These are phyloP conservation scores for Drosophila lacteicornis DNA, from an alignment of 1,140 invertebrate genomes.

Conservation along the genomic window DNA sequence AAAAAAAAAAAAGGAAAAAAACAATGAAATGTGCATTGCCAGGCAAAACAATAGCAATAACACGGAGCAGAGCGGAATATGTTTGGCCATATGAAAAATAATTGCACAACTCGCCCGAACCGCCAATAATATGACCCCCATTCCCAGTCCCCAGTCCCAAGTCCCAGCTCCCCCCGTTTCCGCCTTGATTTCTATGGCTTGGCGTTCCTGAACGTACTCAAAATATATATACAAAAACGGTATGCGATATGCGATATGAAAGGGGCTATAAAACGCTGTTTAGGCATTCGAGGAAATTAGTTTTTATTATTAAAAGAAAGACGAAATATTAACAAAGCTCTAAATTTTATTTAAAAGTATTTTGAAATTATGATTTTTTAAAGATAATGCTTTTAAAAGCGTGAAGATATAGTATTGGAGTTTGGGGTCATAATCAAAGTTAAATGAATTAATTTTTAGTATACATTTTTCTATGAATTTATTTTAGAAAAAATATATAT, in stretches of 20 bases:
- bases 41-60: constrained; percentile 53
- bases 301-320: neutral
- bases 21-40: constrained; percentile 64
- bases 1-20: constrained; percentile 25
- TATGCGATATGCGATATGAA: neutral
- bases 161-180: neutral
- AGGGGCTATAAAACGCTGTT: neutral
- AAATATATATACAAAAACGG: neutral
- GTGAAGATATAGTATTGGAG: too few species aligned
- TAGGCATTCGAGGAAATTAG: neutral
- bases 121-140: constrained; percentile 20
- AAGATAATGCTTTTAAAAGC: too few species aligned
- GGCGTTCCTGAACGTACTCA: constrained; percentile 28
- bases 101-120: constrained; percentile 74
- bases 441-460: too few species aligned
- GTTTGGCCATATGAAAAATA: constrained; percentile 62
- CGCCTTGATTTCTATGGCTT: neutral
- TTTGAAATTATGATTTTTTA: too few species aligned
- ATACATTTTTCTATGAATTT: too few species aligned
- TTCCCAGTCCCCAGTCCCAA: constrained; percentile 4
- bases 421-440: too few species aligned
- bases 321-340: too few species aligned
- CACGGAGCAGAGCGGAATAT: constrained; percentile 49
- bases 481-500: too few species aligned
- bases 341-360: too few species aligned